Percentiles rank a stretch among this genome's conserved stretches.
These are phyloP conservation scores for Cavia porcellus DNA, from an alignment of 2,113 vertebrate genomes.

Conservation along the genomic window DNA sequence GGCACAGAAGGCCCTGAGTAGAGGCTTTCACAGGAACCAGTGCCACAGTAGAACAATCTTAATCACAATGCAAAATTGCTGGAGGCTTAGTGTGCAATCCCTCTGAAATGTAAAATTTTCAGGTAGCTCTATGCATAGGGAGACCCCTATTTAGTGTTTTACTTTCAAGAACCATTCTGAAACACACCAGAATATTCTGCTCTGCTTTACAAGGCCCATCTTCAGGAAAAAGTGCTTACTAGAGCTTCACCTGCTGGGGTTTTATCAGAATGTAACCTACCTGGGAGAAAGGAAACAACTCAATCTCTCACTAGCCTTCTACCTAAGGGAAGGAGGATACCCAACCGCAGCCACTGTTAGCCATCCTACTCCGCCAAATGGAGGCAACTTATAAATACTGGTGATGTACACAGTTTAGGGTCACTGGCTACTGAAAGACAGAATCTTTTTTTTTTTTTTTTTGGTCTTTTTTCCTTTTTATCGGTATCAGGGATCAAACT, in stretches of 20 bases:
- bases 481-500: too few relatives aligned
- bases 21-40: neutral
- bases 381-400: neutral
- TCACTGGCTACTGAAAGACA: neutral
- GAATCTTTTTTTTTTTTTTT: neutral
- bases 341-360: neutral
- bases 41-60: neutral
- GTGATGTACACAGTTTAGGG: neutral
- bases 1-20: neutral
- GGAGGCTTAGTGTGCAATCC: neutral
- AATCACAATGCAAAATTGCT: neutral
- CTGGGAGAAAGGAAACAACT: neutral
- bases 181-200: neutral
- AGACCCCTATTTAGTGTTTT: slow-evolving; percentile 6
- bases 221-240: neutral
- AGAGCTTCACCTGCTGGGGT: neutral
- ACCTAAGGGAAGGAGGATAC: neutral
- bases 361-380: neutral
- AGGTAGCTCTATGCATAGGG: neutral
- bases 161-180: slow-evolving; percentile 8
- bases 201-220: neutral
- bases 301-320: neutral
- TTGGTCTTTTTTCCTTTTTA: too few relatives aligned
- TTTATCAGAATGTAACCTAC: neutral
- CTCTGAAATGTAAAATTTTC: slow-evolving; percentile 2